Evolutionary conservation across 2,113 vertebrate genomes (phyloP).

Genomic region (Pelodiscus sinensis): DNA sequence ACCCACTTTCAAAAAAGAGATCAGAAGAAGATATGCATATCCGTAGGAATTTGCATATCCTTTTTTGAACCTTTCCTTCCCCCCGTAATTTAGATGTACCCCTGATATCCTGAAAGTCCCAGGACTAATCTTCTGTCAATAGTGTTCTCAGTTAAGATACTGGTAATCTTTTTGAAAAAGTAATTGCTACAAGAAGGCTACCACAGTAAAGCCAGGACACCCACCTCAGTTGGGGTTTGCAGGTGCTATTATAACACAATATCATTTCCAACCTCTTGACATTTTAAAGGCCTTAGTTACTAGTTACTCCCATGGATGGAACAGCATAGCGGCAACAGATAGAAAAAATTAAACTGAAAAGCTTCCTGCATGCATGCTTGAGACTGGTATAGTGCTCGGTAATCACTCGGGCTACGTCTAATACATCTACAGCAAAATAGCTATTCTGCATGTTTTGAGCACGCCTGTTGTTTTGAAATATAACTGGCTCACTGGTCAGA

Average conservation of each 20-base stretch:
- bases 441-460: too few relatives aligned
- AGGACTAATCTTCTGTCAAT: background rate
- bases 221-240: background rate
- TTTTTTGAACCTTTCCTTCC: too few relatives aligned
- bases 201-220: background rate
- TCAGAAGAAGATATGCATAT: too few relatives aligned
- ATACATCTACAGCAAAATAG: too few relatives aligned
- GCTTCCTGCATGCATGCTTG: background rate
- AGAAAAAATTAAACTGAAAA: background rate
- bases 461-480: too few relatives aligned
- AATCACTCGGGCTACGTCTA: too few relatives aligned
- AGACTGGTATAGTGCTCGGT: too few relatives aligned
- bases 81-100: too few relatives aligned
- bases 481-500: too few relatives aligned
- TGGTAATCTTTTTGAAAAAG: background rate
- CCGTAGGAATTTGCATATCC: too few relatives aligned
- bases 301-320: background rate
- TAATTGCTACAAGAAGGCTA: background rate
- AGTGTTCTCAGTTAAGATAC: background rate
- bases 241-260: background rate
- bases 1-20: too few relatives aligned
- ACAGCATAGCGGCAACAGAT: background rate
- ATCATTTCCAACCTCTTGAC: background rate
- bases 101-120: background rate
- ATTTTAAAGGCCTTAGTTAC: background rate